phyloP scores from a whole-genome alignment of 1,140 invertebrate species.

The Macrobrachium nipponense region DNA sequence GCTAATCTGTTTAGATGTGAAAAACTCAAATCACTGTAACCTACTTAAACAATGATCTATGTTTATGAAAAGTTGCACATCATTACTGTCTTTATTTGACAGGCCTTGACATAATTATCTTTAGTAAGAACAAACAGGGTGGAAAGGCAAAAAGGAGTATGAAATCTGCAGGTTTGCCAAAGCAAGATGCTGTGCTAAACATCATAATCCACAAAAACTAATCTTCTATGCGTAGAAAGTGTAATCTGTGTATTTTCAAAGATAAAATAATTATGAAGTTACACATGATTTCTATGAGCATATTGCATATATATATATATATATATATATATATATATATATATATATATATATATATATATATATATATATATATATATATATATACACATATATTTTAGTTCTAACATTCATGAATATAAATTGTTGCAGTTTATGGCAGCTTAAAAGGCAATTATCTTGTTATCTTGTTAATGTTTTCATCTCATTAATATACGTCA shows the following conservation, averaged over 20 bases:
- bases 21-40: no score
- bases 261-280: not conserved
- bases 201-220: slow-evolving; percentile 24
- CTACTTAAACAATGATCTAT: slow-evolving; percentile 10
- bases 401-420: no score
- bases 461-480: no score
- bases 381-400: no score
- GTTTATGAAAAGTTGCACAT: not conserved
- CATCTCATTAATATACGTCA: no score
- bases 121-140: slow-evolving; percentile 40
- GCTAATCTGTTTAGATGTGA: no score
- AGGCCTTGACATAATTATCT: slow-evolving; percentile 44
- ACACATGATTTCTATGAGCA: not conserved
- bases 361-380: no score
- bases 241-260: not conserved
- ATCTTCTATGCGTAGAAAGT: not conserved
- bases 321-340: slow-evolving; percentile 19
- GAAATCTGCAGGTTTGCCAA: slow-evolving; percentile 52
- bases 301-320: not conserved
- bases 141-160: slow-evolving; percentile 41
- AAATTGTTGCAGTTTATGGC: no score
- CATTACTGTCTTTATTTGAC: slow-evolving; percentile 24
- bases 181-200: slow-evolving; percentile 46
- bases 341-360: no score
- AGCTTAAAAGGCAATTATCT: no score